Evolutionary conservation across 1,140 invertebrate genomes (phyloP).

Genomic region (Lepidotrigona ventralis): DNA sequence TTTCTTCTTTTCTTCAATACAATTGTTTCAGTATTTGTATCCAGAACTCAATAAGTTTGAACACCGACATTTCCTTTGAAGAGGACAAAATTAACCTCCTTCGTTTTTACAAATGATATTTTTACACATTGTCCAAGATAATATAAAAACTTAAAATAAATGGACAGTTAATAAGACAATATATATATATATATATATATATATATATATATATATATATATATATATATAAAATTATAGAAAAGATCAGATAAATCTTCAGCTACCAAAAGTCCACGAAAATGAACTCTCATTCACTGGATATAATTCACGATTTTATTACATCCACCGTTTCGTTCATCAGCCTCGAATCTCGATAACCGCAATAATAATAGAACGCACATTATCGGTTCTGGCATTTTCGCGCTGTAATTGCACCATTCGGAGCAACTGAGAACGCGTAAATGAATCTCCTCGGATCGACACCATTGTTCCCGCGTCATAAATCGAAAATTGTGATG

Average conservation of each 20-base stretch:
- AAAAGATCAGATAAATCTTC: neutral
- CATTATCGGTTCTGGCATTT: constrained; percentile 9
- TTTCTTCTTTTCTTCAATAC: neutral
- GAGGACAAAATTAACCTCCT: no score
- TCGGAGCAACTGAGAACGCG: constrained; percentile 9
- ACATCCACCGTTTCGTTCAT: neutral
- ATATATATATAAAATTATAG: neutral
- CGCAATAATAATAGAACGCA: constrained; percentile 3
- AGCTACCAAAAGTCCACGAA: neutral
- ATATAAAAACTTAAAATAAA: no score
- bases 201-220: no score
- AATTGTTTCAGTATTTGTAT: neutral
- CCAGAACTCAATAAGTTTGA: no score
- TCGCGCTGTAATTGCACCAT: constrained; percentile 8
- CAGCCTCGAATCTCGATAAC: neutral
- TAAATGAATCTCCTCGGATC: constrained; percentile 10
- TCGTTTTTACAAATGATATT: no score
- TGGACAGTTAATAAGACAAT: no score
- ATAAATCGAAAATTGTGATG: constrained; percentile 24
- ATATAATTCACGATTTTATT: neutral
- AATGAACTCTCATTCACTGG: neutral
- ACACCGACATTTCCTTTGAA: no score
- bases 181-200: no score
- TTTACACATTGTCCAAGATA: no score
- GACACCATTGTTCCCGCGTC: neutral